Percentiles rank a stretch among this genome's conserved stretches.
These are phyloP conservation scores for Urocyon cinereoargenteus DNA, from an alignment of 2,797 vertebrate genomes.

Conservation along the genomic window DNA sequence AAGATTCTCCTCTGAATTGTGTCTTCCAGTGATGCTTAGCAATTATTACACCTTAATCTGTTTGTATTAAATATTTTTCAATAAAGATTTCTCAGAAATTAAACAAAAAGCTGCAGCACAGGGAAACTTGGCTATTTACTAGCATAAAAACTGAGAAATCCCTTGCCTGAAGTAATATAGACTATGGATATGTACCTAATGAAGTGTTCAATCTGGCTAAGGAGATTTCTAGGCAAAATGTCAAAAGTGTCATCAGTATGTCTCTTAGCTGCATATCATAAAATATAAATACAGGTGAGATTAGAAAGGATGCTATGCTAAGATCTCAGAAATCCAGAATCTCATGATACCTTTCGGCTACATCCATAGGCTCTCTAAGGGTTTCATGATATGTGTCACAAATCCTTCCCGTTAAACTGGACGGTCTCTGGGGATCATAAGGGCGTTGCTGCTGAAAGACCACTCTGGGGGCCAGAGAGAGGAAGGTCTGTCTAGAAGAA, in stretches of 20 bases:
- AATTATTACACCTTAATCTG: conserved; percentile 57
- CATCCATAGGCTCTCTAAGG: neutral
- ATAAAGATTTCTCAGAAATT: conserved; percentile 64
- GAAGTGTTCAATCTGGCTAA: neutral
- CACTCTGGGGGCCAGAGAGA: neutral
- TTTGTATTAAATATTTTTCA: conserved; percentile 73
- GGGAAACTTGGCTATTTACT: neutral
- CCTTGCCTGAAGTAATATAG: neutral
- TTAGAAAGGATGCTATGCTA: neutral
- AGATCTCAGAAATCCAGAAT: neutral
- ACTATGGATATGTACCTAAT: neutral
- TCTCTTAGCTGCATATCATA: neutral
- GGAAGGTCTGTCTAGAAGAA: neutral
- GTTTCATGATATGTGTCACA: neutral
- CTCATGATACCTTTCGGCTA: neutral
- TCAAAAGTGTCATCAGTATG: neutral
- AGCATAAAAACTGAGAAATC: neutral
- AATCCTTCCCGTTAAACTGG: neutral
- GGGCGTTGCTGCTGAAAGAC: neutral
- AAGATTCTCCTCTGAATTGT: conserved; percentile 48
- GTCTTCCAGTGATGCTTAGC: conserved; percentile 37
- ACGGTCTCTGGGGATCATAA: neutral
- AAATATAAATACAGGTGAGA: neutral
- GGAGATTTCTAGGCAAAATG: neutral
- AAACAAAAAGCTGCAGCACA: neutral